phyloP scores from a whole-genome alignment of 1,140 invertebrate genomes.

The Drosophila ficusphila region DNA sequence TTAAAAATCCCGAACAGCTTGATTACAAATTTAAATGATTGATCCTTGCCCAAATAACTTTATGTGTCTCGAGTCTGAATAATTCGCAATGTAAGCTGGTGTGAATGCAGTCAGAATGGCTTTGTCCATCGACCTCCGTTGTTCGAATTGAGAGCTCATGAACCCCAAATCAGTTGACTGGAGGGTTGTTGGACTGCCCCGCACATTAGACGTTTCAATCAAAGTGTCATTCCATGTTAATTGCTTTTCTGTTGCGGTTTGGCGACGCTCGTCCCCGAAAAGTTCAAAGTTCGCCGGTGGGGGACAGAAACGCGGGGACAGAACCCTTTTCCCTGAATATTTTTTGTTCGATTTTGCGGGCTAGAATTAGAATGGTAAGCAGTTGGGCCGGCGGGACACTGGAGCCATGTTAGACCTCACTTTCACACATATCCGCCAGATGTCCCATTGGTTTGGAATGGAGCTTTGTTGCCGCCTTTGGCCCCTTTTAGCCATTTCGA shows the following conservation, averaged over 20 bases:
- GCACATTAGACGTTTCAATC: conserved; percentile 59
- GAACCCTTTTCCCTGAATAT: conserved; percentile 37
- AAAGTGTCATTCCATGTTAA: conserved; percentile 55
- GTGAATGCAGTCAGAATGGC: not conserved
- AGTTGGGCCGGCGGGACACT: conserved; percentile 22
- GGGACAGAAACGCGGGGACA: conserved; percentile 2
- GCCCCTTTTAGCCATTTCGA: conserved; percentile 50
- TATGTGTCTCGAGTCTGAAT: not conserved
- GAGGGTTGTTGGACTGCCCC: conserved; percentile 40
- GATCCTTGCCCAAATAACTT: no score
- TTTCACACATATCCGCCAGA: conserved; percentile 49
- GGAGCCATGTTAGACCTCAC: conserved; percentile 48
- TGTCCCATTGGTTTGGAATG: conserved; percentile 23
- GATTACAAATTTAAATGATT: no score
- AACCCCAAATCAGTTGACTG: conserved; percentile 15
- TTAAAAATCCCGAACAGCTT: no score
- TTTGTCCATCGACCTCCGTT: not conserved
- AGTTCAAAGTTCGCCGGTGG: conserved; percentile 47
- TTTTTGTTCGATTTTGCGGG: conserved; percentile 10
- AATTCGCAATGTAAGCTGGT: not conserved
- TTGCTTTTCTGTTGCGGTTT: conserved; percentile 53
- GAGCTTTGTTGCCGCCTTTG: conserved; percentile 9
- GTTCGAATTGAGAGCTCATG: conserved; percentile 2
- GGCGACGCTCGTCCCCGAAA: conserved; percentile 24
- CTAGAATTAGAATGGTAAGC: conserved; percentile 18